Percentiles rank a stretch among this genome's conserved stretches.
These are phyloP conservation scores for Dyspetes luteomarginatus DNA, from an alignment of 2,888 invertebrate species.

Conservation along the genomic window DNA sequence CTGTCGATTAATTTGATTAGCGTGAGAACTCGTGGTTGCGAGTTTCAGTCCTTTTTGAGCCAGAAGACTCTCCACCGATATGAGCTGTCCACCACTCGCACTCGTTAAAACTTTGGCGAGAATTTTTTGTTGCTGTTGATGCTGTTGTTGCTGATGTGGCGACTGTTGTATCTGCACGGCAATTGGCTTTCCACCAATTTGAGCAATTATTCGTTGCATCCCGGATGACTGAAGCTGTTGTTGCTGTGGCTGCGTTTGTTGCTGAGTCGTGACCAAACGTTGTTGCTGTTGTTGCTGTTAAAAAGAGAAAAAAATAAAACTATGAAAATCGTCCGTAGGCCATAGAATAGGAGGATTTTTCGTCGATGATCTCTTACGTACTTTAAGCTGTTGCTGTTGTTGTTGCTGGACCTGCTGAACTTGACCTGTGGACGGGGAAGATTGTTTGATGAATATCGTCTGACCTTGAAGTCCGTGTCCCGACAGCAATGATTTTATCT, in stretches of 20 bases:
- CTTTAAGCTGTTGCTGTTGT: constrained; percentile 83
- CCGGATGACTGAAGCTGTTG: constrained; percentile 78
- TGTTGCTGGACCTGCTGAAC: constrained; percentile 80
- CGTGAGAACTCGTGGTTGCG: constrained; percentile 75
- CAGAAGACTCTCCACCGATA: constrained; percentile 86
- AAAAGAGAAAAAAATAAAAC: constrained; percentile 34
- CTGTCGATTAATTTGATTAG: constrained; percentile 79
- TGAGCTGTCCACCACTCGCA: constrained; percentile 86
- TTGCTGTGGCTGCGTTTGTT: constrained; percentile 81
- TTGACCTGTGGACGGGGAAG: constrained; percentile 76
- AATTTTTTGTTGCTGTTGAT: constrained; percentile 84
- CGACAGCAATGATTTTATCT: constrained; percentile 81
- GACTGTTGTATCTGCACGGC: constrained; percentile 85
- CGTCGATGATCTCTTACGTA: constrained; percentile 21
- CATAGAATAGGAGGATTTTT: too few species aligned
- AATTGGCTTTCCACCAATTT: constrained; percentile 82
- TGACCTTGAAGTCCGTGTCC: constrained; percentile 82
- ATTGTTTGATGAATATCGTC: constrained; percentile 82
- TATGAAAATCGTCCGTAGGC: not conserved
- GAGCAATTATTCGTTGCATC: constrained; percentile 82
- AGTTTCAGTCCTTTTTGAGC: constrained; percentile 84
- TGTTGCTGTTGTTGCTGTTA: constrained; percentile 67
- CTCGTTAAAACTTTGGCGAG: constrained; percentile 90
- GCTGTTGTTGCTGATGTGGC: constrained; percentile 83
- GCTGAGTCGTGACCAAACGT: constrained; percentile 71